Evolutionary conservation across 2,888 invertebrate species (phyloP).

Genomic region (Rhorus exstirpatorius): DNA sequence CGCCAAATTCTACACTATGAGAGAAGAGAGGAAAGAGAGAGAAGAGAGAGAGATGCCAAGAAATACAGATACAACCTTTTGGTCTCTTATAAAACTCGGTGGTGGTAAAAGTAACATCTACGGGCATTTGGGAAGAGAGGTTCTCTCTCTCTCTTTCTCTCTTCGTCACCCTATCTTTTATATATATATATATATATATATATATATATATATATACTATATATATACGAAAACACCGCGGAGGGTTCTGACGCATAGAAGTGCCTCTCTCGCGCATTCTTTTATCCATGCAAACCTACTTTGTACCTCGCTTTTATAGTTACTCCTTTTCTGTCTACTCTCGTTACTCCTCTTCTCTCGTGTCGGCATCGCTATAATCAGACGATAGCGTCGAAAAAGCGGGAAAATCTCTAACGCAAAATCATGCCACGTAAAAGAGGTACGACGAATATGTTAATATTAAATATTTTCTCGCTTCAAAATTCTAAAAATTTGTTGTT

Average conservation of each 20-base stretch:
- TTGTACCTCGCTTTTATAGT: constrained; percentile 6
- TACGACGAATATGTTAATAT: neutral
- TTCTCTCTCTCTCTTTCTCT: constrained; percentile 27
- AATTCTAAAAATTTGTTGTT: no score
- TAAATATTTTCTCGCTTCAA: no score
- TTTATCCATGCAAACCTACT: constrained; percentile 29
- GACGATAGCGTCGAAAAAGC: constrained; percentile 12
- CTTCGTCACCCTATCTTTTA: constrained; percentile 30
- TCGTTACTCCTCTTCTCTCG: constrained; percentile 22
- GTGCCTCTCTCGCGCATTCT: constrained; percentile 36
- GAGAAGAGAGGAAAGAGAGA: neutral
- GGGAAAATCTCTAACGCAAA: neutral
- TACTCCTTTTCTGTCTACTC: constrained; percentile 27
- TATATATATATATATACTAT: constrained; percentile 6
- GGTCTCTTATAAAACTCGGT: constrained; percentile 62
- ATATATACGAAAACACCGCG: constrained; percentile 24
- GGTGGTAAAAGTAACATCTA: constrained; percentile 58
- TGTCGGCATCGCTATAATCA: constrained; percentile 58
- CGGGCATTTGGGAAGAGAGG: neutral
- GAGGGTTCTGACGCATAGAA: constrained; percentile 54
- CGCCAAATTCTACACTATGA: constrained; percentile 28
- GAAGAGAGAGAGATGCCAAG: constrained; percentile 12
- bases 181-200: constrained; percentile 14
- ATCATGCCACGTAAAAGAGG: neutral
- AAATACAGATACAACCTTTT: constrained; percentile 47